These are phyloP conservation scores for Cyprinus carpio DNA, from an alignment of 2,113 vertebrate genomes.

Conservation along the genomic window DNA sequence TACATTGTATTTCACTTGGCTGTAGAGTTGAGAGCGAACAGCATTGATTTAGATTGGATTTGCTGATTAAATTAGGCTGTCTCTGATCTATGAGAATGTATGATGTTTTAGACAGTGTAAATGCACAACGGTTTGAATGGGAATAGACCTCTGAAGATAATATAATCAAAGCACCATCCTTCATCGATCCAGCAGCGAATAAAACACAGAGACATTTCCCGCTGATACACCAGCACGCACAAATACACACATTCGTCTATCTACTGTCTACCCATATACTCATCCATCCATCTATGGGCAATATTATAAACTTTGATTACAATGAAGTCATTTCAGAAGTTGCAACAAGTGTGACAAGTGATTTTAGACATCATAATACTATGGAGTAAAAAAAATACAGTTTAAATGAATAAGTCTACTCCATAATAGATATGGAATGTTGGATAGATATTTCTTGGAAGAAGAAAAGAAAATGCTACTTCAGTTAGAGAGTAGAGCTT, in stretches of 20 bases:
- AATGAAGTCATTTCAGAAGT: not conserved
- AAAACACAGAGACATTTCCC: constrained; percentile 22
- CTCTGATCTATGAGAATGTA: constrained; percentile 41
- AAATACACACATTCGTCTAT: not conserved
- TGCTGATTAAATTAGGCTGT: constrained; percentile 45
- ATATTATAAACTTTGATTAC: not conserved
- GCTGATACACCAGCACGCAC: not conserved
- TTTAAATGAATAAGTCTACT: not conserved
- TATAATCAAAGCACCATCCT: constrained; percentile 50
- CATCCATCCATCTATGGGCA: not conserved
- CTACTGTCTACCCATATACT: not conserved
- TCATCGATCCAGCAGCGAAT: constrained; percentile 36
- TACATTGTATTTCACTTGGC: constrained; percentile 38
- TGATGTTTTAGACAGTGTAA: constrained; percentile 40
- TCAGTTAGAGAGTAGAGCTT: not conserved
- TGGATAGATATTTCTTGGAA: not conserved
- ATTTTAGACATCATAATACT: not conserved
- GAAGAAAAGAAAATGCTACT: not conserved
- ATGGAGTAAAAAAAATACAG: not conserved
- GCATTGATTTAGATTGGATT: constrained; percentile 50
- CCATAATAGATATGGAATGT: not conserved
- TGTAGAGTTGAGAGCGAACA: constrained; percentile 26
- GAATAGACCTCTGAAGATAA: constrained; percentile 49
- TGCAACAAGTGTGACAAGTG: not conserved
- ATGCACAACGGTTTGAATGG: constrained; percentile 26